Conservation (phyloP, 2,797 vertebrate species). For the Lemur catta region DNA sequence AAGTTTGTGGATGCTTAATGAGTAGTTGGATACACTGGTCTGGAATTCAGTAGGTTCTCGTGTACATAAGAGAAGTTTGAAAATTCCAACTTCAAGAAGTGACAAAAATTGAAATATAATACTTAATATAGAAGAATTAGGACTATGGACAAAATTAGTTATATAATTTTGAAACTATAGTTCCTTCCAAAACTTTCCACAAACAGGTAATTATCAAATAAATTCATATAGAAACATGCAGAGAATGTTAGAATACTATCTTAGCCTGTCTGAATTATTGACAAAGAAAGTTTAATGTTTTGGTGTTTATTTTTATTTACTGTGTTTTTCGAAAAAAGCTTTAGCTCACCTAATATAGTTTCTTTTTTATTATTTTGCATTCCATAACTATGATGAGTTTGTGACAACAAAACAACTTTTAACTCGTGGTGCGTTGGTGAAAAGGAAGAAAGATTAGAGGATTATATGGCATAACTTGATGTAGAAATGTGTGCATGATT, state of each 20-base stretch:
- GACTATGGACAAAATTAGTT: not conserved
- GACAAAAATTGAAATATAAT: not conserved
- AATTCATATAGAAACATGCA: not conserved
- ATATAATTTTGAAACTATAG: not conserved
- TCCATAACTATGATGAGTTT: not conserved
- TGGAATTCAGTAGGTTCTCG: not conserved
- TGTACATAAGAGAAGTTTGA: not conserved
- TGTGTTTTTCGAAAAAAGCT: not conserved
- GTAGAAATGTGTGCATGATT: not conserved
- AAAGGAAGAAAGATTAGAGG: not conserved
- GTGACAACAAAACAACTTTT: not conserved
- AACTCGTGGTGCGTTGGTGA: not conserved
- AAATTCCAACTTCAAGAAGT: not conserved
- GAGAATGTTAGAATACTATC: not conserved
- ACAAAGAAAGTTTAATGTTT: not conserved
- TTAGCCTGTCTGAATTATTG: not conserved
- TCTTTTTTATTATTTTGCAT: not conserved
- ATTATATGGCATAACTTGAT: not conserved
- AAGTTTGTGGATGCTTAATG: not conserved
- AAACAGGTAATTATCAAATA: not conserved
- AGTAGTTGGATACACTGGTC: not conserved
- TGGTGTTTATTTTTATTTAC: not conserved
- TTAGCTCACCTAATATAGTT: fast-evolving
- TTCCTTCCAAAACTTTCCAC: not conserved
- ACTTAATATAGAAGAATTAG: not conserved